Conservation (phyloP, 2,797 vertebrate species). For the Pachyuromys duprasi region DNA sequence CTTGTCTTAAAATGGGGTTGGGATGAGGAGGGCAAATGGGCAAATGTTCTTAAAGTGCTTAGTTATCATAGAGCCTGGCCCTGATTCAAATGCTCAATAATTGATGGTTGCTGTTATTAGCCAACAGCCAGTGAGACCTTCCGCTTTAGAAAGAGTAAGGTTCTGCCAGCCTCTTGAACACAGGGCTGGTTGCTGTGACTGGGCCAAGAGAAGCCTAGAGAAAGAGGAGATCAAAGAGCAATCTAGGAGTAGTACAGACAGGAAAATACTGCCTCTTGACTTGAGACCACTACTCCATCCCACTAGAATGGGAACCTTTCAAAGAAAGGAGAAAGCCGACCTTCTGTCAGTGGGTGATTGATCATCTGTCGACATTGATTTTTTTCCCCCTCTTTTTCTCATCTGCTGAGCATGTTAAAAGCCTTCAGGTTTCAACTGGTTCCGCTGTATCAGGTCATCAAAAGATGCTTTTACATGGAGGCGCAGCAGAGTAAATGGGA, state of each 20-base stretch:
- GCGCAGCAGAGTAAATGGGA: slow-evolving; percentile 17
- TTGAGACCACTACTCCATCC: background rate
- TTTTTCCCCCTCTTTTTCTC: background rate
- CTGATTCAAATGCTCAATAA: slow-evolving; percentile 7
- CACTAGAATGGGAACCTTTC: background rate
- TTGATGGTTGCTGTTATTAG: slow-evolving; percentile 55
- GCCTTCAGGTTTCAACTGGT: slow-evolving; percentile 49
- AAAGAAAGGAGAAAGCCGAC: background rate
- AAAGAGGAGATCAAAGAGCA: background rate
- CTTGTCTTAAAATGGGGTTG: slow-evolving; percentile 28
- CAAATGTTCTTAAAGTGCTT: slow-evolving; percentile 28
- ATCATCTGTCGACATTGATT: slow-evolving; percentile 39
- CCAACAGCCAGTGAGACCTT: slow-evolving; percentile 16
- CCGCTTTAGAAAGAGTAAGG: slow-evolving; percentile 39
- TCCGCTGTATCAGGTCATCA: slow-evolving; percentile 63
- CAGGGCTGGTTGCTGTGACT: background rate
- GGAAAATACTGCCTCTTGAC: background rate
- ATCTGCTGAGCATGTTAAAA: slow-evolving; percentile 46
- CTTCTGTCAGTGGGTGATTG: slow-evolving; percentile 21
- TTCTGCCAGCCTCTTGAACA: background rate
- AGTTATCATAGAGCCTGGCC: slow-evolving; percentile 22
- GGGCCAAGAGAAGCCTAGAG: background rate
- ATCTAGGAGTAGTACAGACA: background rate
- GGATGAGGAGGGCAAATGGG: background rate
- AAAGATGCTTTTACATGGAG: slow-evolving; percentile 53